phyloP scores from a whole-genome alignment of 2,113 vertebrate genomes.

The Desmodus rotundus region DNA sequence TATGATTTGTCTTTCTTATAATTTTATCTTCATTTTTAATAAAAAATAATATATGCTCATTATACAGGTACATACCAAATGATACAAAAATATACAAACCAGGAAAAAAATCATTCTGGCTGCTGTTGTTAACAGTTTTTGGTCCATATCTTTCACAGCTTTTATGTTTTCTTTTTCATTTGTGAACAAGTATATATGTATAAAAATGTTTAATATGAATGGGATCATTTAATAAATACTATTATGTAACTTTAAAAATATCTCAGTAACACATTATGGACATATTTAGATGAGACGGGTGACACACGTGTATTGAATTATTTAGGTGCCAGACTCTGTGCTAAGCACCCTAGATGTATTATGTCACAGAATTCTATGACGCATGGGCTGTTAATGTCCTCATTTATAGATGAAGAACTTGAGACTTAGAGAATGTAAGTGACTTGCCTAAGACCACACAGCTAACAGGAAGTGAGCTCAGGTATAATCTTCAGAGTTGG shows the following conservation, averaged over 20 bases:
- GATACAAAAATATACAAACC: background rate
- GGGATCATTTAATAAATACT: background rate
- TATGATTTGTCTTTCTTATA: background rate
- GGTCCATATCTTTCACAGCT: background rate
- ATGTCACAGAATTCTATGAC: background rate
- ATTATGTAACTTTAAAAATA: background rate
- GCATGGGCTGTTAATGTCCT: background rate
- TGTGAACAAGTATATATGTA: background rate
- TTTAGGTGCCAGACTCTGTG: background rate
- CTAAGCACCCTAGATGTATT: background rate
- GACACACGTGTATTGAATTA: background rate
- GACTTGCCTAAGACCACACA: background rate
- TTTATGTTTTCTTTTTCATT: background rate
- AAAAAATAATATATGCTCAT: background rate
- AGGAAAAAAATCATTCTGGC: background rate
- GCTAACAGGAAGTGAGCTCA: background rate
- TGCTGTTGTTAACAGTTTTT: background rate
- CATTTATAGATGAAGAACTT: background rate
- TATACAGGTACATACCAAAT: background rate
- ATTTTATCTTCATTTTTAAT: background rate
- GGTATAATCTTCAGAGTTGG: background rate
- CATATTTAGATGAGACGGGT: background rate
- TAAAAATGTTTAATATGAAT: background rate
- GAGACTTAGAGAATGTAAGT: background rate
- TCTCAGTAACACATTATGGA: background rate